Base-by-base conservation (phyloP, 2,113 vertebrate genomes). In the Nothocercus nigrocapillus region DNA sequence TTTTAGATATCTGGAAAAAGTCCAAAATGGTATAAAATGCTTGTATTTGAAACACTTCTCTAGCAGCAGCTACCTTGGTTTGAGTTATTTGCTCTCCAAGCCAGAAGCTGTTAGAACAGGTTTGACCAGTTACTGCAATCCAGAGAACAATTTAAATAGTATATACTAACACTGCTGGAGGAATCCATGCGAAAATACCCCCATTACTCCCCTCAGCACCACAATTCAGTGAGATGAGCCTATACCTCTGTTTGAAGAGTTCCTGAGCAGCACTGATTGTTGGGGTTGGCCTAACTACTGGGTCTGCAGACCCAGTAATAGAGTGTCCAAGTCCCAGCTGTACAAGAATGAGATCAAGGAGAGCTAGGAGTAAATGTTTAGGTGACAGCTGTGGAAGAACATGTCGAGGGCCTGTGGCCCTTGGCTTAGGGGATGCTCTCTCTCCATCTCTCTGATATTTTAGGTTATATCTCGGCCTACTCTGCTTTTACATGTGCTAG, bases 91-190 rank as follows among this genome's bases (percentile, higher is more conserved):
- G 22, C 47, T 82, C 34, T 68, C 83, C 75, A 17, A 15, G 40
- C 54, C 73, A 90, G 70, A 82, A 88, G 56, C 45, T 83, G n/a
- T 66, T 61, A 70, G 32, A 94, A 90, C 93, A 86, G 92, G 93
- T 95, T 90, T 90, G 53, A 92, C 90, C 80, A 92, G 94, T 96
- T 92, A 66, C 36, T 73, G 49, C 64, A 86, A 78, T 75, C 91
- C 76, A 72, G 68, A 72, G 61, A 83, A 85, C 34, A 85, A 47
- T 93, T 96, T 83, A 82, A 93, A 86, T 90, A 22, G 49, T 49
- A 44, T 53, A 59, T 72, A 61, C 80, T 64, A 22, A 53, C 3
- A 1, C 30, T 83, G 17, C 69, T 89, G 51, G 56, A 70, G 89
- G 87, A 93, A 88, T 88, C 36, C 88, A 36, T 89, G 51, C 83